Evolutionary conservation across 2,113 vertebrate genomes (phyloP), one percentile per base, ranked within the genome.

Genomic region (Miniopterus natalensis): DNA sequence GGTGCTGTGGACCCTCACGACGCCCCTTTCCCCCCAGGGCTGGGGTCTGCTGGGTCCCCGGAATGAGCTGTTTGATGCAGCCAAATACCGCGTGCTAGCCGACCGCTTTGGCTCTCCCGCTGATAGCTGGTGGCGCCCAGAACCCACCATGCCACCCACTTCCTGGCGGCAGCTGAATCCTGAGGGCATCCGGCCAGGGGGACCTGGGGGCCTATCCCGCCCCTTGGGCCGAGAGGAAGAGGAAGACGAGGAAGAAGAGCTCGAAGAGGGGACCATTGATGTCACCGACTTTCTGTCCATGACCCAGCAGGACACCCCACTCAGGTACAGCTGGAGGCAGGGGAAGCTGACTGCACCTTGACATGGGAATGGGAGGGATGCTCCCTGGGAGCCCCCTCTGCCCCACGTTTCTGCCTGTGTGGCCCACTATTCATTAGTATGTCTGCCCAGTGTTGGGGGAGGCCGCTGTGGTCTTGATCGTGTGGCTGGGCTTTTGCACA

Each of bases 1-100:
- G 74, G 5, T 45, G 17, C 18, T 42, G 0, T 42, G 57, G 74
- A 53, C 29, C 63, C 51, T 92, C 7, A 94, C 1, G 0, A 0
- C 0, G 1, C 1, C 0, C 66, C 51, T 75, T 73, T 42, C 65
- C n/a, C 51, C 17, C 0, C 66, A 99, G 99, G 99, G 99, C 96
- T 98, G 99, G 98, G 99, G 99, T 49, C 96, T 99, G 80, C 98
- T 99, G 95, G 99, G 99, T 36, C 98, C 99, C 85, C 96, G 98
- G 18, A 99, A 99, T 2, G 98, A 99, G 97, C 98, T 99, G 4
- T 98, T 99, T 0, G 98, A 98, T 0, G 98, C 97, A 0, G 96
- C 99, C 29, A 98, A 98, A 93, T 98, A 97, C 92, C 87, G 98
- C 1, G 97, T 97, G 23, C 95, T 97, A 10, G 97, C 83, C 1